These are phyloP conservation scores for Lasioglossum vierecki DNA, from an alignment of 2,888 invertebrate genomes.

Conservation along the genomic window DNA sequence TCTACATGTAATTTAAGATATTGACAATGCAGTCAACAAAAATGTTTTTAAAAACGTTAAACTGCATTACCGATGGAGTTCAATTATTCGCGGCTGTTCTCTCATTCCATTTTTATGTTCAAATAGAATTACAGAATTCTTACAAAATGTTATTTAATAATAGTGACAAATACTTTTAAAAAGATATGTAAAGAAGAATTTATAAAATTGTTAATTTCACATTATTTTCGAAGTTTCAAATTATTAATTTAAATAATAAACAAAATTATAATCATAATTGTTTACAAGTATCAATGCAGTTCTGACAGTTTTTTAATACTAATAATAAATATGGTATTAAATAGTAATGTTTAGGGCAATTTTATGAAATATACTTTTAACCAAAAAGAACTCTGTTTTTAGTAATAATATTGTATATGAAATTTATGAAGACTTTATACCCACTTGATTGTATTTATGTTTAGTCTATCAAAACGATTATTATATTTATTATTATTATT, in stretches of 20 bases:
- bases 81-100: constrained; percentile 31
- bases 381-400: background rate
- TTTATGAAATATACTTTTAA: background rate
- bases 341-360: background rate
- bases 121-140: background rate
- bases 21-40: background rate
- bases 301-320: background rate
- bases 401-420: background rate
- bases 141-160: background rate
- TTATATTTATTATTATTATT: background rate
- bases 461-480: background rate
- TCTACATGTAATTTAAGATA: background rate
- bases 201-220: background rate
- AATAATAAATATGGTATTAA: background rate
- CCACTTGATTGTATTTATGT: background rate
- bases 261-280: background rate
- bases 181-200: background rate
- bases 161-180: background rate
- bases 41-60: constrained; percentile 24
- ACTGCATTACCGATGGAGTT: constrained; percentile 47
- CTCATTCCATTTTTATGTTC: constrained; percentile 13
- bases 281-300: background rate
- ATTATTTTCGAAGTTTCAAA: background rate
- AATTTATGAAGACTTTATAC: background rate
- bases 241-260: background rate